Base-by-base conservation (phyloP, 92 coral and sea anemone species). In the Epizoanthus ramosus region DNA sequence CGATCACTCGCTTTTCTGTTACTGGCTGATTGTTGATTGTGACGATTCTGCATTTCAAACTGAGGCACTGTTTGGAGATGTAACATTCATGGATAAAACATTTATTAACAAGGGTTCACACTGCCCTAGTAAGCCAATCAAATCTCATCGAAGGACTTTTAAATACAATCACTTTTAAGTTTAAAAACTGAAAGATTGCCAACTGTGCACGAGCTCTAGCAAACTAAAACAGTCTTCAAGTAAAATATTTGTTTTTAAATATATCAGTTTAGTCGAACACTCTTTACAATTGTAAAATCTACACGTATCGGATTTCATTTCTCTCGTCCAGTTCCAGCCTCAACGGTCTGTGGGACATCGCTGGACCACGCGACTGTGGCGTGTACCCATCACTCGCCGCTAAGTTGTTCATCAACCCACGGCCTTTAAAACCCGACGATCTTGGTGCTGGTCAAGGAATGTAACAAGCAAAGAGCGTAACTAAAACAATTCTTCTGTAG, bases 231-330 rank as follows among this genome's bases (percentile, higher is more conserved):
- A 67, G 1, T 25, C 14, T 67, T 15, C 47, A 13, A 50, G 45
- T 28, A 33, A 67, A 33, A 67, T 9, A 28, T 28, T 4, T 67
- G 18, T 31, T n/a, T 67, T 28, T 33, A 67, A 67, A 67, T 65
- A 65, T 31, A 21, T 31, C 24, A 18, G 5, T 13, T 65, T 41
- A 64, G 22, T 13, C 15, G 14, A 43, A 15, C n/a, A 21, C 37
- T 28, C 22, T 8, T 4, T 31, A 18, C 6, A 24, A 22, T 65
- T 39, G 60, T 52, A 6, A 23, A 37, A 17, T 75, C 88, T 79
- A 92, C 39, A 91, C 91, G 88, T 92, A 93, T 71, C 98, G 90
- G 56, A 93, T 93, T 86, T 91, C 93, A 76, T 93, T 93, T 72
- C 88, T 91, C 45, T 93, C 89, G 80, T 81, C 93, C 16, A 93